Evolutionary conservation across 2,113 vertebrate genomes (phyloP), one percentile per base, ranked within the genome.

Genomic region (Furnarius figulus): DNA sequence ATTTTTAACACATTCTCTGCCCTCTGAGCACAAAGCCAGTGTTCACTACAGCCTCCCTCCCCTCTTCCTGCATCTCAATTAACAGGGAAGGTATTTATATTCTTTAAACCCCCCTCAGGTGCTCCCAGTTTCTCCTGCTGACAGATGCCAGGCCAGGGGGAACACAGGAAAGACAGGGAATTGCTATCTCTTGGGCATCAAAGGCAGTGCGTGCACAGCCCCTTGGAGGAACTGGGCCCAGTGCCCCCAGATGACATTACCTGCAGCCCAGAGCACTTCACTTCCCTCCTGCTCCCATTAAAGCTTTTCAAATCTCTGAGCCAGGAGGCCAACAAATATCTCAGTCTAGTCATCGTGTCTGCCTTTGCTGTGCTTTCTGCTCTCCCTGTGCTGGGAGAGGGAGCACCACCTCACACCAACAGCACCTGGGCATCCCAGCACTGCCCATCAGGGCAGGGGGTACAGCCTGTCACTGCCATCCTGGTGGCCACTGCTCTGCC

Each of bases 101-200:
- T 13, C 16, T 66, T 70, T 28, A 40, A 47, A 33, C 8, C 52
- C 6, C 17, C 2, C 40, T 12, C 67, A 39, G 20, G 49, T 39
- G 0, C 55, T 13, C 76, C 80, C 5, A 0, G 25, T 53, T 72
- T 9, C 75, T 39, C 75, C 18, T 11, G 82, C 2, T 91, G 95
- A 88, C 85, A 93, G 90, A 74, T 4, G 30, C 79, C 18, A 3
- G 55, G 77, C 81, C 71, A 21, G 4, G 50, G 59, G 70, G 52
- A 58, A 55, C 55, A 9, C 6, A 31, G 78, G 44, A 2, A 3
- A 39, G 61, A 89, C 94, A 95, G 91, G 81, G 91, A 91, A 96
- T 91, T 68, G 63, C 74, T 74, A 49, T 65, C 47, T 10, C 8
- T 15, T 67, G 33, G 58, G 53, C 49, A 59, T 70, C 31, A 85